A percentile compares a stretch with the other conserved stretches of the same genome.
These are phyloP conservation scores for Pyrrhia umbra DNA, from an alignment of 2,888 invertebrate species.

Conservation along the genomic window DNA sequence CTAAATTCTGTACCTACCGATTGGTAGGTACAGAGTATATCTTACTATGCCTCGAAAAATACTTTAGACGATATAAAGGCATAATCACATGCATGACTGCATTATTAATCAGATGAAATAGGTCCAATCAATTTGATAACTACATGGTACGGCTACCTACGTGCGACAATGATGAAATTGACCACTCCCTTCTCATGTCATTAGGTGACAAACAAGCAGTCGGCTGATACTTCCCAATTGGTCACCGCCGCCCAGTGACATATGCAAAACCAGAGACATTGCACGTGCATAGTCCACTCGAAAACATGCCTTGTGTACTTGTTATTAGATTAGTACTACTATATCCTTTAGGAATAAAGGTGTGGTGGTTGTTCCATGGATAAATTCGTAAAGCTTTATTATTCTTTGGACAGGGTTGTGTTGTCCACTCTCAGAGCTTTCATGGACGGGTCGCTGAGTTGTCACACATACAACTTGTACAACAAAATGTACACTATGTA, in stretches of 20 bases:
- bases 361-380: background rate
- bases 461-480: no score
- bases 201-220: background rate
- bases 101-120: background rate
- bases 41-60: background rate
- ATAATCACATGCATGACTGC: background rate
- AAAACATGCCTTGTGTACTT: background rate
- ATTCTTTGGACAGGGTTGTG: background rate
- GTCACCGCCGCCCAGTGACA: background rate
- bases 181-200: conserved; percentile 1
- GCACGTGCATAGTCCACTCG: background rate
- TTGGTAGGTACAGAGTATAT: no score
- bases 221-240: background rate
- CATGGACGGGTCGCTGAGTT: background rate
- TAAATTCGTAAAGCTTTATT: background rate
- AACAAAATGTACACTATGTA: no score
- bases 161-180: conserved; percentile 1
- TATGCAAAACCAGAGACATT: background rate
- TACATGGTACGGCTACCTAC: background rate
- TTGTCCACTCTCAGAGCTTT: background rate
- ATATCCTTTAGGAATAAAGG: background rate
- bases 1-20: no score
- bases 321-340: background rate
- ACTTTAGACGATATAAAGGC: background rate
- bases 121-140: background rate